phyloP scores from a whole-genome alignment of 1,140 invertebrate genomes.

The Phymastichus coffea region DNA sequence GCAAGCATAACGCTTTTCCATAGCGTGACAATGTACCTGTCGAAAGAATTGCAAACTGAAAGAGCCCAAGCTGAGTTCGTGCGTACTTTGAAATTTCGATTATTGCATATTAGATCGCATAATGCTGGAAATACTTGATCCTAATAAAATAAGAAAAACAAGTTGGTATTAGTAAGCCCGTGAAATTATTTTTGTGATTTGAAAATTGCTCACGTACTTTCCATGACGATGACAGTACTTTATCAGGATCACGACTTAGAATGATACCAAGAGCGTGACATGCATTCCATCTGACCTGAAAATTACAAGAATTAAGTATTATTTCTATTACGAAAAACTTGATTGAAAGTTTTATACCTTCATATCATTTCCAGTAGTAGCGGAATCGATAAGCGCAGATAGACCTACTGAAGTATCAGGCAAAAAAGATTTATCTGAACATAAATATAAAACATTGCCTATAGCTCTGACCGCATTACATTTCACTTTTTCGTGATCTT shows the following conservation, averaged over 20 bases:
- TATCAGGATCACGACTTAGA: slow-evolving; percentile 46
- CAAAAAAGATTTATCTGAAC: slow-evolving; percentile 59
- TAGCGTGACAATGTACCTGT: slow-evolving; percentile 59
- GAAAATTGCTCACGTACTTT: slow-evolving; percentile 38
- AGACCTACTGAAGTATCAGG: slow-evolving; percentile 53
- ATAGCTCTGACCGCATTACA: slow-evolving; percentile 78
- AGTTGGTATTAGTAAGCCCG: not conserved
- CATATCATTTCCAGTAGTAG: slow-evolving; percentile 70
- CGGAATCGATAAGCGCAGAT: slow-evolving; percentile 66
- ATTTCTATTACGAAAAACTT: no score
- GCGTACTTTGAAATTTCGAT: slow-evolving; percentile 71
- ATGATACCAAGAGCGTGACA: slow-evolving; percentile 80
- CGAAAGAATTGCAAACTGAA: slow-evolving; percentile 64
- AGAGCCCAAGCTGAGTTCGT: slow-evolving; percentile 80
- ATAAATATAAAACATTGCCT: slow-evolving; percentile 74
- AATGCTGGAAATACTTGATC: slow-evolving; percentile 56
- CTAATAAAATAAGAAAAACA: slow-evolving; percentile 42
- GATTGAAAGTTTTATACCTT: no score
- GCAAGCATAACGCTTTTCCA: slow-evolving; percentile 72
- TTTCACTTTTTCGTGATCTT: slow-evolving; percentile 77
- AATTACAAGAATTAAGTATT: slow-evolving; percentile 22
- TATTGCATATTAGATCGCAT: slow-evolving; percentile 57
- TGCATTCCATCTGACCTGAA: slow-evolving; percentile 82
- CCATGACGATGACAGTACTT: slow-evolving; percentile 46
- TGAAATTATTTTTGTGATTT: no score